These are phyloP conservation scores for Sciaenops ocellatus DNA, from an alignment of 2,797 vertebrate species.

Conservation along the genomic window DNA sequence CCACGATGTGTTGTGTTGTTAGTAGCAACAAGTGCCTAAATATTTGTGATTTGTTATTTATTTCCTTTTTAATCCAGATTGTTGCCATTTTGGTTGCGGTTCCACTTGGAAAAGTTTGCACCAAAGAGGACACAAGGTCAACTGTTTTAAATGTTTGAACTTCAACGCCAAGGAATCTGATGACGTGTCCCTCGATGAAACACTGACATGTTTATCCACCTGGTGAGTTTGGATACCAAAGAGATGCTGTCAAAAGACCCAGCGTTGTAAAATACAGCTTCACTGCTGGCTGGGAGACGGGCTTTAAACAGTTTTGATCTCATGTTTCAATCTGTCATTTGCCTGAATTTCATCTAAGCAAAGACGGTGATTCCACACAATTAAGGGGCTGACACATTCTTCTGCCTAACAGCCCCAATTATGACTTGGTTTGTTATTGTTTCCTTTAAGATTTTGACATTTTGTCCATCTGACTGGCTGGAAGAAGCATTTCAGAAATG, in stretches of 20 bases:
- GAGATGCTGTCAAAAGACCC: not conserved
- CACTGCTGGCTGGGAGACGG: not conserved
- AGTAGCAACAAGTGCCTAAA: conserved; percentile 70
- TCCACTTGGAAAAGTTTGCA: conserved; percentile 1
- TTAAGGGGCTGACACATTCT: not conserved
- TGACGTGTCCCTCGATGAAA: not conserved
- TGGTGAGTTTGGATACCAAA: not conserved
- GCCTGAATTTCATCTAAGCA: not conserved
- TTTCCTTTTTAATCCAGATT: conserved; percentile 43
- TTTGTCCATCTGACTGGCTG: not conserved
- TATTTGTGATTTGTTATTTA: conserved; percentile 54
- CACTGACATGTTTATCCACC: not conserved
- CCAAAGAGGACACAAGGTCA: not conserved
- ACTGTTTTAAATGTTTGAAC: conserved; percentile 16
- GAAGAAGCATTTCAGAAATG: conserved; percentile 12
- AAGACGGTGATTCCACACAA: not conserved
- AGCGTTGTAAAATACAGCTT: not conserved
- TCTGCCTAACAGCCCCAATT: not conserved
- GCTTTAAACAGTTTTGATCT: not conserved
- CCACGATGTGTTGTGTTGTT: conserved; percentile 63
- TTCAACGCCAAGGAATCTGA: not conserved
- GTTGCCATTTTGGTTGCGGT: conserved; percentile 31
- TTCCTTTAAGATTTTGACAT: not conserved
- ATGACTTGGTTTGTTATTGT: not conserved
- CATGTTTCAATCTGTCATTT: not conserved